These are phyloP conservation scores for Scaeva pyrastri DNA, from an alignment of 2,888 invertebrate genomes.

Conservation along the genomic window DNA sequence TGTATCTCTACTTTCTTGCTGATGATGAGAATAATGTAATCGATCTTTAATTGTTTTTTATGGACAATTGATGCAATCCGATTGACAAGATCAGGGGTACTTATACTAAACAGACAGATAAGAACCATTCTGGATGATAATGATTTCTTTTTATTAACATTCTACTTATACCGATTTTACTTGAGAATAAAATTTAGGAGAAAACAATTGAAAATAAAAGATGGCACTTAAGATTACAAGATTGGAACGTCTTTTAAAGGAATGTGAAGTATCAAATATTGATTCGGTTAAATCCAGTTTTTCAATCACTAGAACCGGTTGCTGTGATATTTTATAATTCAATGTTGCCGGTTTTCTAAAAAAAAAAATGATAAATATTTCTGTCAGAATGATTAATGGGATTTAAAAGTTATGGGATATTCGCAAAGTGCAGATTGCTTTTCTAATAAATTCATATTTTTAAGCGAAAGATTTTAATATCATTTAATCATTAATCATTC, in stretches of 20 bases:
- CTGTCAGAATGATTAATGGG: too few relatives aligned
- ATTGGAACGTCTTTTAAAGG: not conserved
- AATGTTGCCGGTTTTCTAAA: too few relatives aligned
- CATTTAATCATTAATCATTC: too few relatives aligned
- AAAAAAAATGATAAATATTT: too few relatives aligned
- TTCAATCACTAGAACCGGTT: not conserved
- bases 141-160: not conserved
- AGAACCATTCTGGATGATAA: not conserved
- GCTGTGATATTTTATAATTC: not conserved
- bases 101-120: slow-evolving; percentile 1
- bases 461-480: too few relatives aligned
- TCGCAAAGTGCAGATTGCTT: too few relatives aligned
- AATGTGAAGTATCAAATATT: not conserved
- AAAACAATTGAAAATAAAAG: slow-evolving; percentile 5
- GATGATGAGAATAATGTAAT: slow-evolving; percentile 51
- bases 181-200: not conserved
- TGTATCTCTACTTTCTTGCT: not conserved
- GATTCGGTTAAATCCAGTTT: not conserved
- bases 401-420: too few relatives aligned
- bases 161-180: not conserved
- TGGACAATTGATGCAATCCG: slow-evolving; percentile 26
- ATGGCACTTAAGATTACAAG: slow-evolving; percentile 13
- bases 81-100: slow-evolving; percentile 19
- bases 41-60: slow-evolving; percentile 62
- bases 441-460: too few relatives aligned